A percentile compares a stretch with the other conserved stretches of the same genome.
phyloP scores from a whole-genome alignment of 2,113 vertebrate genomes.

The Megaceryle maxima region DNA sequence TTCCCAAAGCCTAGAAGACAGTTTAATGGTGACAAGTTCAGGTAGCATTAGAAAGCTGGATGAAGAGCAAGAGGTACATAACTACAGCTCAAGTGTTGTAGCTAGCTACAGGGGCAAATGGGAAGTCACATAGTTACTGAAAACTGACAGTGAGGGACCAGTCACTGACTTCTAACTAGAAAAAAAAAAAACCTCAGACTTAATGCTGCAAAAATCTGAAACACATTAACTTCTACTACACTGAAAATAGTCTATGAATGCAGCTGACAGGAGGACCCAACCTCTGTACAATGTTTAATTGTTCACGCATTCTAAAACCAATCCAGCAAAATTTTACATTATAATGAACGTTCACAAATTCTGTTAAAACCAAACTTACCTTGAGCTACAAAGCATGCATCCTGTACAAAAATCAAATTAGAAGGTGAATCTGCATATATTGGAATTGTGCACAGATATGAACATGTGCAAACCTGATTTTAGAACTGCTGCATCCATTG shows the following conservation, averaged over 20 bases:
- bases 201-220: not conserved
- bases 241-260: not conserved
- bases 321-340: not conserved
- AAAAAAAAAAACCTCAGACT: not conserved
- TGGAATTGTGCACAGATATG: not conserved
- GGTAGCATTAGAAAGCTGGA: not conserved
- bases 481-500: not conserved
- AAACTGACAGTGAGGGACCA: not conserved
- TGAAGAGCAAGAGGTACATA: not conserved
- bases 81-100: not conserved
- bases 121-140: not conserved
- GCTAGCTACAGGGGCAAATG: not conserved
- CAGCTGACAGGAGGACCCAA: not conserved
- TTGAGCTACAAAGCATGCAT: not conserved
- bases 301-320: not conserved
- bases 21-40: not conserved
- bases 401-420: not conserved
- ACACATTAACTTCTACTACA: not conserved
- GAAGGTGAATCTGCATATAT: not conserved
- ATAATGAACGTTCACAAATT: not conserved
- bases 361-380: not conserved
- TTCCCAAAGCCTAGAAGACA: slow-evolving; percentile 86
- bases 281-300: not conserved
- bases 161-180: not conserved
- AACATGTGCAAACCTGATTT: not conserved